Evolutionary conservation across 2,888 invertebrate species (phyloP).

Genomic region (Gryllus longicercus): DNA sequence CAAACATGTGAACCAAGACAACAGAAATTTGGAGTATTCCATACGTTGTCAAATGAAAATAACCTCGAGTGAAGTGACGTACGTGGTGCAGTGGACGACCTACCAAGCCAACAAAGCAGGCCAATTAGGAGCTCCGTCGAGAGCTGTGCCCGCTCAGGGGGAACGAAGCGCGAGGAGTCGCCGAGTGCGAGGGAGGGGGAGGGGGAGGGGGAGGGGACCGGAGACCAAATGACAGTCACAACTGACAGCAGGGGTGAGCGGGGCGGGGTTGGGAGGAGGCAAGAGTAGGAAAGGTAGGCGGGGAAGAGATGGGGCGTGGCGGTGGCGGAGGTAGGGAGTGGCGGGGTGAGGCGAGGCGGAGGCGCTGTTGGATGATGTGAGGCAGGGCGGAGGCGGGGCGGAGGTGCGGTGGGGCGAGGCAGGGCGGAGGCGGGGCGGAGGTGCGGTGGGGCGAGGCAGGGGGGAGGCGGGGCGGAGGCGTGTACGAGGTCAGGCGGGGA

Average conservation of each 20-base stretch:
- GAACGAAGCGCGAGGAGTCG: too few species aligned
- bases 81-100: too few species aligned
- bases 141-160: too few species aligned
- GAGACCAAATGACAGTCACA: background rate
- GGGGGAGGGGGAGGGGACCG: background rate
- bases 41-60: too few species aligned
- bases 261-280: background rate
- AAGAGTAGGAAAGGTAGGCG: background rate
- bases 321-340: background rate
- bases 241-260: background rate
- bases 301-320: background rate
- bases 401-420: too few species aligned
- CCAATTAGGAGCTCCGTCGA: background rate
- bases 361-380: background rate
- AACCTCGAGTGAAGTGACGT: too few species aligned
- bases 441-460: background rate
- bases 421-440: background rate
- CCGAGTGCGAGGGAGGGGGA: background rate
- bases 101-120: too few species aligned
- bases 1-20: too few species aligned
- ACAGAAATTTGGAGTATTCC: too few species aligned
- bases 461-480: background rate
- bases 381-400: background rate
- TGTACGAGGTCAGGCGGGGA: background rate
- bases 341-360: background rate